Evolutionary conservation across 2,888 invertebrate genomes (phyloP).

Genomic region (Melolontha melolontha): DNA sequence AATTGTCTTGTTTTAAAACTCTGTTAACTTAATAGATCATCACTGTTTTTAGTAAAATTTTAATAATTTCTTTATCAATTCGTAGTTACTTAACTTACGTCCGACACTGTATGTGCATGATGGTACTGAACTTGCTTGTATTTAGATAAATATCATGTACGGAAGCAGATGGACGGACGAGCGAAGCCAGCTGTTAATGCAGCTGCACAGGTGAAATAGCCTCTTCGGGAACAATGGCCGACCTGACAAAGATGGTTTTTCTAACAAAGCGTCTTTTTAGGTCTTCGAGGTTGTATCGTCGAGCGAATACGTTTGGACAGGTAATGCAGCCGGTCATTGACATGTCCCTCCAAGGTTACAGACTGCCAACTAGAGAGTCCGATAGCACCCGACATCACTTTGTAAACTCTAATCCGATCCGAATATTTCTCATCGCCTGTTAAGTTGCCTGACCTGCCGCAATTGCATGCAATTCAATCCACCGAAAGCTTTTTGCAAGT

Average conservation of each 20-base stretch:
- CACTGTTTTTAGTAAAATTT: too few species aligned
- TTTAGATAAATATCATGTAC: conserved; percentile 53
- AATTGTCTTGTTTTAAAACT: too few species aligned
- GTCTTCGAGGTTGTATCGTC: conserved; percentile 45
- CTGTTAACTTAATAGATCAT: too few species aligned
- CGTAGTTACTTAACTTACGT: too few species aligned
- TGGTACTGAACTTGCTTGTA: conserved; percentile 39
- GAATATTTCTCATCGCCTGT: conserved; percentile 26
- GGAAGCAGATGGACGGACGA: conserved; percentile 62
- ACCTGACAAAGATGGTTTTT: conserved; percentile 49
- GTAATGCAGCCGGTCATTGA: conserved; percentile 55
- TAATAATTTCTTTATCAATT: too few species aligned
- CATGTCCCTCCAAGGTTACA: conserved; percentile 56
- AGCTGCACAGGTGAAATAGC: conserved; percentile 45
- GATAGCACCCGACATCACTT: conserved; percentile 38
- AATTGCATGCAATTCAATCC: conserved; percentile 32
- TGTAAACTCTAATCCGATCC: conserved; percentile 35
- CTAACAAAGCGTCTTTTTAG: conserved; percentile 45
- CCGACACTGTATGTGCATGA: conserved; percentile 5
- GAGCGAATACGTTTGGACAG: conserved; percentile 53
- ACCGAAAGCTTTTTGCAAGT: conserved; percentile 11
- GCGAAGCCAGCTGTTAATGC: conserved; percentile 59
- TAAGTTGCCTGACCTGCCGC: conserved; percentile 40
- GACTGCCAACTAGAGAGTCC: conserved; percentile 43
- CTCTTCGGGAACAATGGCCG: conserved; percentile 45